phyloP scores from a whole-genome alignment of 1,140 invertebrate species.

The fruit fly (Drosophila melanogaster) region Release_6_plus_ISO1_MT NT_033779.5:16097001-16097500 shows the following conservation, averaged over 20 bases:
- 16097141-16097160: slow-evolving; percentile 46
- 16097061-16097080: slow-evolving; percentile 10
- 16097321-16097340: slow-evolving; percentile 67
- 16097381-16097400: slow-evolving; percentile 41
- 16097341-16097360: slow-evolving; percentile 41
- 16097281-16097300: slow-evolving; percentile 74
- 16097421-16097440: background rate
- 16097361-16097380: slow-evolving; percentile 25
- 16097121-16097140: slow-evolving; percentile 1
- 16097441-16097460: background rate
- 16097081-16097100: slow-evolving; percentile 6
- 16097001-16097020: slow-evolving; percentile 48
- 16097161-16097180: slow-evolving; percentile 62
- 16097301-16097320: slow-evolving; percentile 78
- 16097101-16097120: slow-evolving; percentile 26
- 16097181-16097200: slow-evolving; percentile 73
- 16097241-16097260: slow-evolving; percentile 75
- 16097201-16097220: slow-evolving; percentile 54
- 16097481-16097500: too few relatives aligned
- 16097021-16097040: slow-evolving; percentile 60
- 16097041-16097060: background rate
- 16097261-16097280: slow-evolving; percentile 82
- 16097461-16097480: too few relatives aligned
- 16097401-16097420: slow-evolving; percentile 70
- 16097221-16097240: slow-evolving; percentile 14